Evolutionary conservation across 2,113 vertebrate genomes (phyloP), one percentile per base, ranked within the genome.

Genomic region (Salvelinus namaycush): DNA sequence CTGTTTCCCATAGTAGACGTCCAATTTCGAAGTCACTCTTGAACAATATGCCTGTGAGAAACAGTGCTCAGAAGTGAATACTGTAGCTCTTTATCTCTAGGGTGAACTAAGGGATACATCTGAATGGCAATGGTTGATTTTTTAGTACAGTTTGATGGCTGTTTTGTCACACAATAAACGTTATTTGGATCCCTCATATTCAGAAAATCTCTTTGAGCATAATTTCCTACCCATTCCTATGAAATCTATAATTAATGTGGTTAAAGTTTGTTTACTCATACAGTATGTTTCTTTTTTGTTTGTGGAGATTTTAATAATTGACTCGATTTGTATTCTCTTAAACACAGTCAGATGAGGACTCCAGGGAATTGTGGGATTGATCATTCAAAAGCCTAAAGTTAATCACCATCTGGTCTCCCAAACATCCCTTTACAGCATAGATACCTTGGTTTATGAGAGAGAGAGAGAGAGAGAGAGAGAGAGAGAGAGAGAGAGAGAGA

Each of bases 241-340:
- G 5, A 68, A 54, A 62, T 67, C 20, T 24, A 51, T 75, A 74
- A 72, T 67, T 78, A 78, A 65, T 49, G 65, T 18, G 44, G 14
- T 26, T 72, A 48, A 72, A 64, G 27, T 67, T 75, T 20, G 11
- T 60, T 48, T 60, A 39, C 34, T 22, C 27, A 68, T 68, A 39
- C 51, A 54, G 14, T 54, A 54, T 16, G 6, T 39, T 68, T 68
- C 68, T 80, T 86, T 81, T 83, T 76, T 81, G 65, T 66, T n/a
- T 72, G 75, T 68, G 34, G 68, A 73, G 51, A 57, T 34, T 62
- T 76, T 65, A 86, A 84, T 84, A 83, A 86, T 84, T 83, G 83
- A 75, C 67, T 24, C 75, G 78, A 85, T 87, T 85, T 86, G 85
- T 86, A 79, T 84, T 89, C 79, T 82, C 79, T 82, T 86, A 81